These are phyloP conservation scores for Trinorchestia longiramus DNA, from an alignment of 1,140 invertebrate genomes.

Conservation along the genomic window DNA sequence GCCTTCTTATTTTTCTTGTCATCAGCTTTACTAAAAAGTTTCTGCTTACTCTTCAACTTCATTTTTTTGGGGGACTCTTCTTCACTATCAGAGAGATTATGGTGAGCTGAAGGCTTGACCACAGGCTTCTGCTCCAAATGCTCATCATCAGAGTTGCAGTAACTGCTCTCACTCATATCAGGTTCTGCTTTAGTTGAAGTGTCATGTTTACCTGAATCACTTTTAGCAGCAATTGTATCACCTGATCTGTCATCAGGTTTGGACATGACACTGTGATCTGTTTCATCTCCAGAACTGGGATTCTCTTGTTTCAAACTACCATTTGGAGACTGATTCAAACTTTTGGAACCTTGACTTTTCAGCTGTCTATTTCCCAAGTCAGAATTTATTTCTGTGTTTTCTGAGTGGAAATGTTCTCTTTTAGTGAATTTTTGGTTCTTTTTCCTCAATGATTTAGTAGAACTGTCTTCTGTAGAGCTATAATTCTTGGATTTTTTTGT, in stretches of 20 bases:
- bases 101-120: not conserved
- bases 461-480: not conserved
- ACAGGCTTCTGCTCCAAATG: not conserved
- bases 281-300: not conserved
- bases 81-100: not conserved
- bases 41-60: not conserved
- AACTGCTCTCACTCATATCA: not conserved
- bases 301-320: not conserved
- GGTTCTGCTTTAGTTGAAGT: not conserved
- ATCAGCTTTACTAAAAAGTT: not conserved
- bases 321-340: not conserved
- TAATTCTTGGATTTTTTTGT: not conserved
- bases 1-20: not conserved
- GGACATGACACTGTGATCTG: not conserved
- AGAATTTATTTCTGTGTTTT: not conserved
- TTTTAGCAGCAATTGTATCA: not conserved
- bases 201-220: not conserved
- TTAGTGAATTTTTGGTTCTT: not conserved
- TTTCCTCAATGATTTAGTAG: not conserved
- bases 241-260: too few relatives aligned
- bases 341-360: not conserved
- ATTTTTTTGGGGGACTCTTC: not conserved
- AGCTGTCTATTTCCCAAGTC: not conserved
- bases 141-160: not conserved
- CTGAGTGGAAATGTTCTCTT: not conserved